Base-by-base conservation (phyloP, 2,113 vertebrate species). In the Pollimyrus isidori region DNA sequence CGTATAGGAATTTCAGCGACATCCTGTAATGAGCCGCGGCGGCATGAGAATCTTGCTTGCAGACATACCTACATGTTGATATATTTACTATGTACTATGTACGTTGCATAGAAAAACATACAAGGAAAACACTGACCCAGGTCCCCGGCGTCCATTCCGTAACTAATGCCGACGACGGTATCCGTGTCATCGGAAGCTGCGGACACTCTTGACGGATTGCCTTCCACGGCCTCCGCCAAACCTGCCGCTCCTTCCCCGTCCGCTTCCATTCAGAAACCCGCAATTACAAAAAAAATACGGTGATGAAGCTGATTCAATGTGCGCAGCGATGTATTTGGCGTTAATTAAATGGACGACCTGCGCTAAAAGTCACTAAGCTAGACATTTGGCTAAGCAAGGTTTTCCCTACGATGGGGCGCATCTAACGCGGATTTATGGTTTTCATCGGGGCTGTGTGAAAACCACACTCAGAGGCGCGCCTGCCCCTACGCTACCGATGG, bases 111-210 rank as follows among this genome's bases (percentile, higher is more conserved):
- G 10, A 30, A 26, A 69, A 80, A 42, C 1, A 80, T 26, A 73
- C 15, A 49, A 26, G 39, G 9, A 19, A 82, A 39, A 53, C 26
- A 90, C 86, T 30, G 23, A 86, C 90, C 91, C 65, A 89, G 35
- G 87, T 91, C 90, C 9, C 52, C 85, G 90, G 90, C 90, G 30
- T 93, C 92, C 46, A 89, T 90, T 86, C 90, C 89, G 89, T 48
- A 90, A 62, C 91, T 91, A 45, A 88, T 86, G 62, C 91, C 92
- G 39, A 90, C 19, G 85, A 91, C 90, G 56, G 88, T 85, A 52
- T 93, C 92, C 89, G 91, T 45, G 39, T 91, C 92, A 88, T 93
- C 90, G 21, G 89, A 52, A 23, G 87, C 88, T 39, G 90, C 62
- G 26, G 91, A 90, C 89, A 86, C 90, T 73, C 53, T 39, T 56